Base-by-base conservation (phyloP, 2,888 invertebrate genomes). In the Lithophane semibrunnea region DNA sequence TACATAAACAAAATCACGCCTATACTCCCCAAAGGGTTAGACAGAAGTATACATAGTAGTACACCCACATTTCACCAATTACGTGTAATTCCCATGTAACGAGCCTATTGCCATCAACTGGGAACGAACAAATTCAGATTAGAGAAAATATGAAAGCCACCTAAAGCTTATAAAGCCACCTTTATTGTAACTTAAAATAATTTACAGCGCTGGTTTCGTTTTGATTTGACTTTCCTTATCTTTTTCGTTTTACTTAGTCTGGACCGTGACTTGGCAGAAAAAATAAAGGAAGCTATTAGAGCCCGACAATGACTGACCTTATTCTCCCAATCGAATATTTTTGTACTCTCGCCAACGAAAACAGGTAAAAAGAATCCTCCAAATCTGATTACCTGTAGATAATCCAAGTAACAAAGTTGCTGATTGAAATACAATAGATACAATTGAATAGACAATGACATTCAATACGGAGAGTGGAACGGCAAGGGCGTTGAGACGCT, bases 381-480 rank as follows among this genome's bases (percentile, higher is more conserved):
- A 74, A 74, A 75, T 71, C 68, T 60, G 65, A 73, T 80, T 77
- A 82, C 73, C 58, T 70, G 73, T 64, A 71, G 77, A 82, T 84
- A 78, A 85, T 73, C 74, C 29, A 52, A 75, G 70, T 68, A 81
- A 85, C 82, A 78, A 79, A 84, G 79, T 80, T 84, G 82, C 74
- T 85, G 88, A 90, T 91, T 90, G 88, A 82, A 88, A 90, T 80
- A 92, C 89, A 89, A 90, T 85, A 85, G 83, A 86, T 88, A 88
- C 87, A 89, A 90, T 90, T 89, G 87, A 90, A 91, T 90, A 89
- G 89, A 91, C 90, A 92, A 92, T 92, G 90, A 89, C 90, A 92
- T 92, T 92, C 91, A 90, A 90, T 90, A 90, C 83, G 81, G 86
- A 87, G 88, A 90, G 79, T 88, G 88, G 86, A 84, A 75, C 83